Percentiles rank a stretch among this genome's conserved stretches.
Conservation (phyloP, 2,113 vertebrate genomes). For the Melanerpes aurifrons region DNA sequence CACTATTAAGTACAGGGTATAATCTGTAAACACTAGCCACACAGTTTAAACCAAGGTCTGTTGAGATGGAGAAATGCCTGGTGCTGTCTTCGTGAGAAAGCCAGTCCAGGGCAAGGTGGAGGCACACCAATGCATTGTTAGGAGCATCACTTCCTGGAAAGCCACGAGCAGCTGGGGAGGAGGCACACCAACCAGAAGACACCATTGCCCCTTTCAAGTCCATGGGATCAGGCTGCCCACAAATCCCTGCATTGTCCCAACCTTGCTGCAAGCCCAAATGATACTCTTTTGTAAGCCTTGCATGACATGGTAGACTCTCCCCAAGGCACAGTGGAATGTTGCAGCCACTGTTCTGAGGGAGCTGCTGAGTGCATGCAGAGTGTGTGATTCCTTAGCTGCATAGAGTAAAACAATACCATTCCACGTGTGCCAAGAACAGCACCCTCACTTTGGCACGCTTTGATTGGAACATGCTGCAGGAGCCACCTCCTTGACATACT, state of each 20-base stretch:
- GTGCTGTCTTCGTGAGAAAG: neutral
- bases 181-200: neutral
- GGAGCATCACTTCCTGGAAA: neutral
- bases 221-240: neutral
- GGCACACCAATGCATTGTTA: neutral
- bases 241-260: neutral
- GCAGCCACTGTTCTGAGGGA: no score
- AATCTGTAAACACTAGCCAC: neutral
- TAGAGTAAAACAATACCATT: no score
- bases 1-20: neutral
- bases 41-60: neutral
- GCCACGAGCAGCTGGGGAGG: neutral
- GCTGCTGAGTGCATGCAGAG: no score
- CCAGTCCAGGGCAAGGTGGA: neutral
- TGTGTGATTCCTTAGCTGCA: no score
- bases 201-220: neutral
- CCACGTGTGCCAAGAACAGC: no score
- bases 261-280: neutral
- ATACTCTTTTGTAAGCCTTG: neutral
- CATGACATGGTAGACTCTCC: neutral
- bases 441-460: no score
- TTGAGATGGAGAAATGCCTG: neutral
- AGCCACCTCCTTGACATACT: no score
- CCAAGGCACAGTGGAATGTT: fast-evolving
- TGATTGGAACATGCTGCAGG: no score